Conservation (phyloP, 2,888 invertebrate genomes). For the Celastrina argiolus region DNA sequence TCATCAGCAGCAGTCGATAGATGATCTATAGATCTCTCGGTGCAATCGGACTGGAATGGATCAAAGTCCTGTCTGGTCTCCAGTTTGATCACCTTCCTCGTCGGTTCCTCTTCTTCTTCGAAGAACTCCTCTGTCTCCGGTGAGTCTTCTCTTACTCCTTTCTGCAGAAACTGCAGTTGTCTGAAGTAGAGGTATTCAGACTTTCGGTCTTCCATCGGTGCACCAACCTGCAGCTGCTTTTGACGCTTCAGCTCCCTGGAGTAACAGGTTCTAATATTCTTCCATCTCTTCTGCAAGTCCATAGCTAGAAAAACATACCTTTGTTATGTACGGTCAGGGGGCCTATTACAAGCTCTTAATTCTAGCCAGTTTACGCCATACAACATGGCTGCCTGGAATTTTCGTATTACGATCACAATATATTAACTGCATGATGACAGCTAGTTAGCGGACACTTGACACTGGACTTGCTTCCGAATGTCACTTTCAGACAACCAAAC, state of each 20-base stretch:
- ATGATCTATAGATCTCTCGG: not conserved
- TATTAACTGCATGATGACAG: too few relatives aligned
- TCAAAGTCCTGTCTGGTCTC: not conserved
- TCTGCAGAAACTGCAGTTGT: not conserved
- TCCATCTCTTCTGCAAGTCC: not conserved
- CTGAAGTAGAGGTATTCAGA: not conserved
- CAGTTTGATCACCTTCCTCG: not conserved
- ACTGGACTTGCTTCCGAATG: too few relatives aligned
- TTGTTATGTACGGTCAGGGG: too few relatives aligned
- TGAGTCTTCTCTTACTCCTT: not conserved
- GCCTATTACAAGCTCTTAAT: too few relatives aligned
- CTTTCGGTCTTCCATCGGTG: not conserved
- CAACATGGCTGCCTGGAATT: too few relatives aligned
- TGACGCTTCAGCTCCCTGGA: not conserved
- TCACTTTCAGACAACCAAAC: too few relatives aligned
- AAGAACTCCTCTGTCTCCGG: not conserved
- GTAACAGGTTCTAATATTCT: not conserved
- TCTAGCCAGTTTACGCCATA: too few relatives aligned
- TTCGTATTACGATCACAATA: too few relatives aligned
- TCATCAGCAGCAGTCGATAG: not conserved
- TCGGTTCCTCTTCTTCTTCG: not conserved
- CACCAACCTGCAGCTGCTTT: not conserved
- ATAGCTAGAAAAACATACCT: not conserved
- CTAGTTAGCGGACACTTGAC: too few relatives aligned
- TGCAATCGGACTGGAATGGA: not conserved